A percentile compares a stretch with the other conserved stretches of the same genome.
phyloP scores from a whole-genome alignment of 2,888 invertebrate genomes.

The Tiliacea aurago region DNA sequence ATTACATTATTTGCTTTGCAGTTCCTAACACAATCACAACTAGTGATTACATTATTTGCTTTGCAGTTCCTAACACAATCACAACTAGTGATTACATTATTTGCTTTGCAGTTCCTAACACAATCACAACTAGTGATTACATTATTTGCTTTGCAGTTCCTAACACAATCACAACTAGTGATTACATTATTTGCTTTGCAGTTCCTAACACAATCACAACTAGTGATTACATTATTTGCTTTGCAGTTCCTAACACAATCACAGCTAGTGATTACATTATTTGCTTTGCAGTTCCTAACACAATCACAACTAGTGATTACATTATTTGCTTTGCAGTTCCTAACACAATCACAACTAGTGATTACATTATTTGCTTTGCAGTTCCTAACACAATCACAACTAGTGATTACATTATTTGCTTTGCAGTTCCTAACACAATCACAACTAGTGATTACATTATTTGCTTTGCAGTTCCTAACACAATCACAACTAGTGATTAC shows the following conservation, averaged over 20 bases:
- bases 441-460: conserved; percentile 1
- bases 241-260: conserved; percentile 36
- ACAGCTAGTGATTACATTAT: not conserved
- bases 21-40: conserved; percentile 33
- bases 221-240: not conserved
- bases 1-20: conserved; percentile 13
- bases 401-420: not conserved
- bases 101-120: conserved; percentile 28
- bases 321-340: no score
- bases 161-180: conserved; percentile 30
- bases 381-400: conserved; percentile 33
- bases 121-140: conserved; percentile 20
- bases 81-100: conserved; percentile 1
- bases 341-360: conserved; percentile 30
- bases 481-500: conserved; percentile 22
- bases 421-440: conserved; percentile 36
- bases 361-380: conserved; percentile 13
- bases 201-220: conserved; percentile 33
- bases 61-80: conserved; percentile 36
- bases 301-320: conserved; percentile 20
- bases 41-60: not conserved
- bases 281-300: conserved; percentile 28
- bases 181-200: conserved; percentile 13
- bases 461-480: conserved; percentile 28
- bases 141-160: no score